phyloP scores from a whole-genome alignment of 2,113 vertebrate genomes.

The Plotosus lineatus region DNA sequence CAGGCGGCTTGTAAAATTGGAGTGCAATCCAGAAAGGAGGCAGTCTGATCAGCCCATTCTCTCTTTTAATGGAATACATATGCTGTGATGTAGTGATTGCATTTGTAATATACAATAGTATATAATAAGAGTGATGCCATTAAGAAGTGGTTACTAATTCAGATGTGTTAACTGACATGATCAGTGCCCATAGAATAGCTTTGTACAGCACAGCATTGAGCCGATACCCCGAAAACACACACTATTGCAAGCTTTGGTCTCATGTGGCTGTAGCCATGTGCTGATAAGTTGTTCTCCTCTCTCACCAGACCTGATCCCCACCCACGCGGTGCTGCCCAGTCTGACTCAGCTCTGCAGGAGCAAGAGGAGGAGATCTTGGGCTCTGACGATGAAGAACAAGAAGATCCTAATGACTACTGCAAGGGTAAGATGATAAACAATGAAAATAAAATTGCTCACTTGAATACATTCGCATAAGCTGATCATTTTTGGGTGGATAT shows the following conservation, averaged over 20 bases:
- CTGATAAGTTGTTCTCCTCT: conserved; percentile 36
- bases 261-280: no score
- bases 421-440: conserved; percentile 72
- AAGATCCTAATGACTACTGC: conserved; percentile 97
- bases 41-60: background rate
- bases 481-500: no score
- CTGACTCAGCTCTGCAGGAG: conserved; percentile 85
- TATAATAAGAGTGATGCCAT: background rate
- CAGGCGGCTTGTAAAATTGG: background rate
- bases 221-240: background rate
- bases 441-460: no score
- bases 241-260: background rate
- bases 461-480: no score
- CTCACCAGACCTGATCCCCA: conserved; percentile 83
- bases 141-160: background rate
- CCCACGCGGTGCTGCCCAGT: conserved; percentile 78
- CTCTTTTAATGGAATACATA: background rate
- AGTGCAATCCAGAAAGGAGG: background rate
- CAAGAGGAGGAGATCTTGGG: conserved; percentile 96
- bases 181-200: conserved; percentile 4
- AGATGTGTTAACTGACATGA: background rate
- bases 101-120: background rate
- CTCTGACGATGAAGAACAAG: conserved; percentile 96
- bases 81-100: background rate
- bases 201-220: background rate